Evolutionary conservation across 1,140 invertebrate species (phyloP), one percentile per base, ranked within the genome.

Genomic region (Pteromalus puparum): DNA sequence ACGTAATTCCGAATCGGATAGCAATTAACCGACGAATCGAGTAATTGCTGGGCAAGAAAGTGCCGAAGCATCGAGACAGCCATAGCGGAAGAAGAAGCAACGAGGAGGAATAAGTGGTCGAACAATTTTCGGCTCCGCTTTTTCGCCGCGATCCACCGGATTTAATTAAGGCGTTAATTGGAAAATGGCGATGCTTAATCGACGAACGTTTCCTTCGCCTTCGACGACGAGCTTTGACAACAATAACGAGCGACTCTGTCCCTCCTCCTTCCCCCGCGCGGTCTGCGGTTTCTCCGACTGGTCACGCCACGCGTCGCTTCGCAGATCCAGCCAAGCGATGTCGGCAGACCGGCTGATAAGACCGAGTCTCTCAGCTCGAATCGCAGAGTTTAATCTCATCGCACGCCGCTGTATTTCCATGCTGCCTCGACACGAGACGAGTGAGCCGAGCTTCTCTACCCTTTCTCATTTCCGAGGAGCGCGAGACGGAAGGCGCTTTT

Each of bases 131-230:
- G 46, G 46, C 48, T 81, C 53, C 34, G n/a, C 21, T 61, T 34
- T 81, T 38, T 46, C 38, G 76, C 48, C 13, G 68, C n/a, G 30
- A 77, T 42, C 10, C 84, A 86, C 87, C 38, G 10, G 87, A 90
- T 91, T 90, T 90, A 91, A 91, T 91, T 90, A 90, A 90, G 88
- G 89, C 89, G 88, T 90, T 91, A 91, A 91, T 90, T 91, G 90
- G 90, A 90, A 91, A 90, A 89, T 88, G 89, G 89, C 89, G 26
- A 70, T 6, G 68, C 68, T 70, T 70, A 70, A 70, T 70, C 68
- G 28, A 4, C 68, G 26, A 70, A 1, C n/a, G 6, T 26, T 68
- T n/a, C 67, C 67, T 68, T 68, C n/a, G n/a, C 2, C 18, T 18
- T 1, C 53, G 53, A 5, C 15, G 26, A 28, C 2, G 10, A 70